Base-by-base conservation (phyloP, 2,888 invertebrate species). In the Temnothorax unifasciatus region DNA sequence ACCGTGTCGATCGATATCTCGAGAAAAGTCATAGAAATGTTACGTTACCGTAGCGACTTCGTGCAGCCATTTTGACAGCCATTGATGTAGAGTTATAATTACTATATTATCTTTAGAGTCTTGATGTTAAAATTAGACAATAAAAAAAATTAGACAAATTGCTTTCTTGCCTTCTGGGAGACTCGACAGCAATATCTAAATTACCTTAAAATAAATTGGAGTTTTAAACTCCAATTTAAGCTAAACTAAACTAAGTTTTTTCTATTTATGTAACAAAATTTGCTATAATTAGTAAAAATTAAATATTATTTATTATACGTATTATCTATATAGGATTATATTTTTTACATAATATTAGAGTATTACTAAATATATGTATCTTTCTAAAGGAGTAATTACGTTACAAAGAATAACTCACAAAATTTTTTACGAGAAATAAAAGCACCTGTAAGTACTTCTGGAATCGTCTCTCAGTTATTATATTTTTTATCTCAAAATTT, bases 1-100 rank as follows among this genome's bases (percentile, higher is more conserved):
- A 82, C 57, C 82, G 83, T 77, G 74, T 86, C 90, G 91, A 92
- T 92, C 92, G 91, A 92, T 92, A 91, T 88, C 87, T 88, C 88
- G 87, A 87, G 90, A 92, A 89, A 82, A 85, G 87, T 82, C 63
- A 85, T 88, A 88, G 87, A 88, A 89, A 88, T 87, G 86, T 90
- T 84, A 86, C 88, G 89, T 89, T 89, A 82, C 18, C 84, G 52
- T 52, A 57, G 47, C 77, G 57, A 64, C 66, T 68, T 47, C 6
- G 29, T 25, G 5, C 38, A 29, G 25, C 41, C 41, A 68, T 38
- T 68, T 38, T 68, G n/a, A 44, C 57, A 76, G 29, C 0, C n/a
- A 41, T 44, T 57, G 41, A 21, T 34, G 38, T 50, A 18, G n/a
- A 44, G 15, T 41, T 68, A 13, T 68, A 13, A 44, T 63, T 29